Evolutionary conservation across 2,888 invertebrate genomes (phyloP).

Genomic region (Morpho helenor): DNA sequence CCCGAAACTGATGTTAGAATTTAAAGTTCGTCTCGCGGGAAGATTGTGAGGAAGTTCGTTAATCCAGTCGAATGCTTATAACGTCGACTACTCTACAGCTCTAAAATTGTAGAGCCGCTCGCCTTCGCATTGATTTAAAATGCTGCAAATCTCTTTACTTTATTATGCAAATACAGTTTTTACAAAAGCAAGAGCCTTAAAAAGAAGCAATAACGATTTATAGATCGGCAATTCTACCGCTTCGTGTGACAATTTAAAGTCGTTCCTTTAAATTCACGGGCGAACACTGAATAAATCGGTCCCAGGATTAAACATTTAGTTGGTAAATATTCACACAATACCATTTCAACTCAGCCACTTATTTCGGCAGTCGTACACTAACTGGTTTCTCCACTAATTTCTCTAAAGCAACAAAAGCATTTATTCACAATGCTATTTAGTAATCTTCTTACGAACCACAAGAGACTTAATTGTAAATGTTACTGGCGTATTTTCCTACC

Average conservation of each 20-base stretch:
- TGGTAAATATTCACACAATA: constrained; percentile 27
- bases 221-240: constrained; percentile 23
- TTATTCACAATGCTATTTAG: constrained; percentile 25
- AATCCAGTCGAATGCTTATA: constrained; percentile 49
- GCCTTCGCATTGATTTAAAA: constrained; percentile 28
- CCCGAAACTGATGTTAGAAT: constrained; percentile 64
- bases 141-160: constrained; percentile 23
- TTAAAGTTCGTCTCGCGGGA: constrained; percentile 58
- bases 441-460: constrained; percentile 27
- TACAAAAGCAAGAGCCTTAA: constrained; percentile 19
- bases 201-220: constrained; percentile 25
- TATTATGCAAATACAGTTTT: constrained; percentile 16
- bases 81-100: constrained; percentile 24
- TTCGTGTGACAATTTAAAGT: constrained; percentile 25
- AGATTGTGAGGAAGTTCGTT: constrained; percentile 55
- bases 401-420: constrained; percentile 24
- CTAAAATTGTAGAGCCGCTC: constrained; percentile 15
- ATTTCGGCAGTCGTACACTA: constrained; percentile 25
- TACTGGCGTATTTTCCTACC: constrained; percentile 11
- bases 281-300: constrained; percentile 26
- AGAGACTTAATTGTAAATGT: constrained; percentile 23
- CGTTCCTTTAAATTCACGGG: constrained; percentile 23
- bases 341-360: constrained; percentile 24
- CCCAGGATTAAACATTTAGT: constrained; percentile 28
- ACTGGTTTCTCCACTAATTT: constrained; percentile 27